Evolutionary conservation across 2,888 invertebrate species (phyloP), one percentile per base, ranked within the genome.

Genomic region (Rhingia rostrata): DNA sequence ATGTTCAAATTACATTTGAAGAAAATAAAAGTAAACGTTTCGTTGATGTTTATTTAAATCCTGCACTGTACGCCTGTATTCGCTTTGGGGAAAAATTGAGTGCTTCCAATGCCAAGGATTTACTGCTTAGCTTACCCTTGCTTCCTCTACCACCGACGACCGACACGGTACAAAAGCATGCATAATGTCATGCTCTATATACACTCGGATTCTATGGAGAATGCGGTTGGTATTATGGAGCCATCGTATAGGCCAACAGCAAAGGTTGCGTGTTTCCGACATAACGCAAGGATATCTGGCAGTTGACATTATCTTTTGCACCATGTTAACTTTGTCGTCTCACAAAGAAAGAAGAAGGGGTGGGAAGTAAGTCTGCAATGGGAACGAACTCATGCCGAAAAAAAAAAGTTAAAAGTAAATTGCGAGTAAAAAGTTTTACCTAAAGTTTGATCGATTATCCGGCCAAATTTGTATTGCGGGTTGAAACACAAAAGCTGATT

Each of bases 261-360:
- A 70, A 64, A 41, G 63, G 39, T 78, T 78, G 78, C 78, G 78
- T 78, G 77, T 63, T 78, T n/a, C 56, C 43, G 32, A 14, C 53
- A 72, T 61, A 70, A 60, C 70, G 66, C 54, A 66, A 79, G 79
- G 73, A 79, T 79, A 73, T 54, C 61, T 47, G 61, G 30, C 45
- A 61, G 74, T 80, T 80, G 80, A 80, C 74, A 80, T 67, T 80
- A 80, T 80, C 79, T 80, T 63, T 53, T 80, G 61, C 80, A 80
- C 67, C 54, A 33, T 37, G 61, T 74, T 80, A 49, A 37, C 47
- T 61, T 56, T 67, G 33, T 45, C 60, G 37, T 56, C 4, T 6
- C 37, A 2, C n/a, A 4, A 12, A n/a, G n/a, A n/a, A 5, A 51
- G 58, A 67, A 60, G 33, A 39, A 41, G 32, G 60, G 54, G 37